phyloP scores from a whole-genome alignment of 2,888 invertebrate genomes.

The Patella caerulea region DNA sequence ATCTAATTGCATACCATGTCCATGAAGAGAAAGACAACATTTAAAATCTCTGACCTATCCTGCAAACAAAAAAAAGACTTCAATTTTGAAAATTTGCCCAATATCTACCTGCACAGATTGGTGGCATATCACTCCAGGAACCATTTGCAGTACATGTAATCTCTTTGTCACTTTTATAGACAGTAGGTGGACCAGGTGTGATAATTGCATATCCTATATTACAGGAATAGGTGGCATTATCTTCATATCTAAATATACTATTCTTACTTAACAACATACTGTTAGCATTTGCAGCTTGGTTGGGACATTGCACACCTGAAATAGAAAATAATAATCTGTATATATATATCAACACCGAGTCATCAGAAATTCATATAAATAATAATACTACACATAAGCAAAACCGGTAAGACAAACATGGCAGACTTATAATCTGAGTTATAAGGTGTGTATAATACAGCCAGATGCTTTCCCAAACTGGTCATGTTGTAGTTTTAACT shows the following conservation, averaged over 20 bases:
- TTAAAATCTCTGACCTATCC: background rate
- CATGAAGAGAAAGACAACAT: background rate
- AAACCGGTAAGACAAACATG: no score
- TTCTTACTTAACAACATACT: conserved; percentile 19
- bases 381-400: background rate
- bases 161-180: no score
- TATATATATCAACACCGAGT: background rate
- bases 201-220: conserved; percentile 82
- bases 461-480: no score
- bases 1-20: no score
- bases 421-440: no score
- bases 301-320: conserved; percentile 15
- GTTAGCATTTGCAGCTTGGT: conserved; percentile 14
- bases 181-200: no score
- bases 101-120: conserved; percentile 91
- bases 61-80: background rate
- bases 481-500: no score
- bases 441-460: no score
- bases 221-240: conserved; percentile 91
- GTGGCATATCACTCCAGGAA: conserved; percentile 92
- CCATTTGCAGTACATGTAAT: conserved; percentile 91
- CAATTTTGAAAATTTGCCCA: background rate
- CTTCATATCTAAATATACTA: conserved; percentile 84
- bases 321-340: background rate
- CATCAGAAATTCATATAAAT: background rate